Conservation (phyloP, 2,888 invertebrate genomes). For the Pyralis farinalis region DNA sequence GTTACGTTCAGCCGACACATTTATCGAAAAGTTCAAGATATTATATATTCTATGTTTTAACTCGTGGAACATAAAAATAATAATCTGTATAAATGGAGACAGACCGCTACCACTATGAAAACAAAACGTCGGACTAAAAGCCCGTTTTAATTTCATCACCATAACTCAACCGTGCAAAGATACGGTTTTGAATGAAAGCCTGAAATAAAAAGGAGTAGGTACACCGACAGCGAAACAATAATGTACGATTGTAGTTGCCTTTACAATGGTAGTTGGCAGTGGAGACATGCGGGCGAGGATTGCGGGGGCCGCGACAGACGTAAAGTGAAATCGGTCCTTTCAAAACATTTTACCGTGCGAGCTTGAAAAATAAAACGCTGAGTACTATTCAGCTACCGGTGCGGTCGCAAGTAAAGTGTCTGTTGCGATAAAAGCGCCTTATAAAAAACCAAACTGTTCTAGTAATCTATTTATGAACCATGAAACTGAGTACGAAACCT, state of each 20-base stretch:
- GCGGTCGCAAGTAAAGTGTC: conserved; percentile 45
- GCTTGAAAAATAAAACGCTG: conserved; percentile 67
- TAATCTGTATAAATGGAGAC: conserved; percentile 35
- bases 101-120: conserved; percentile 30
- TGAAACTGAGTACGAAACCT: not conserved
- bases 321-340: conserved; percentile 77
- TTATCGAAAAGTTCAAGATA: too few relatives aligned
- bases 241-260: conserved; percentile 73
- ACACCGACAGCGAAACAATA: conserved; percentile 69
- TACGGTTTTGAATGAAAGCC: conserved; percentile 62
- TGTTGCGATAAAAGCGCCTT: conserved; percentile 40
- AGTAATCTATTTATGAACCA: conserved; percentile 29
- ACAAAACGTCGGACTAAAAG: conserved; percentile 58
- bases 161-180: conserved; percentile 66
- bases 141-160: conserved; percentile 72
- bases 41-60: too few relatives aligned
- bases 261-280: conserved; percentile 57
- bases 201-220: conserved; percentile 66
- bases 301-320: conserved; percentile 40
- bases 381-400: conserved; percentile 58
- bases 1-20: too few relatives aligned
- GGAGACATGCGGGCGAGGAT: conserved; percentile 53
- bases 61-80: conserved; percentile 31
- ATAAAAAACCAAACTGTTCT: conserved; percentile 36
- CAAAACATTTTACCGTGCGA: conserved; percentile 72